These are phyloP conservation scores for Strix uralensis DNA, from an alignment of 2,113 vertebrate species.

Conservation along the genomic window DNA sequence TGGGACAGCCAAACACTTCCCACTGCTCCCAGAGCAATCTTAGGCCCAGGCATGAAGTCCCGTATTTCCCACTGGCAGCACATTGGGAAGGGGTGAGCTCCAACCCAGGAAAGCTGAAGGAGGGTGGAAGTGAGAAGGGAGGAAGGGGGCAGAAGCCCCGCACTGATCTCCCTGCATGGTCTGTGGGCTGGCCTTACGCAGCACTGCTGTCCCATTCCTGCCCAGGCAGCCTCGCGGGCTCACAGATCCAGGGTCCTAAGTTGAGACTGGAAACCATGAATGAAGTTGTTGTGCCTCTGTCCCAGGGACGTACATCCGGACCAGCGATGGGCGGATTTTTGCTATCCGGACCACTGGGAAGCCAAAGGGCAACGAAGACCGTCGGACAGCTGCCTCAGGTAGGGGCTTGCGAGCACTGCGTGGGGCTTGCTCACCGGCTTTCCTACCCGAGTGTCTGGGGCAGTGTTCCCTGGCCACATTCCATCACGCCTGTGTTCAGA, in stretches of 20 bases:
- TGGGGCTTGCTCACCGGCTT: not conserved
- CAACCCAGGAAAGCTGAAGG: not conserved
- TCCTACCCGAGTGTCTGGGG: not conserved
- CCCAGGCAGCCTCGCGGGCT: not conserved
- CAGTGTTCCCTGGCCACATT: not conserved
- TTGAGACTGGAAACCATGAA: not conserved
- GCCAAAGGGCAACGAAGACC: constrained; percentile 78
- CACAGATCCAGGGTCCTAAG: not conserved
- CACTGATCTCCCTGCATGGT: not conserved
- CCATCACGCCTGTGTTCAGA: not conserved
- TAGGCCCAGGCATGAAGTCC: not conserved
- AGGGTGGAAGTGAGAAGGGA: not conserved
- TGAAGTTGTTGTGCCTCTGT: not conserved
- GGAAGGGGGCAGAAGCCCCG: not conserved
- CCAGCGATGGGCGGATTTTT: constrained; percentile 96
- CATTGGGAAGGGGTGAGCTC: not conserved
- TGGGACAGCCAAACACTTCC: not conserved
- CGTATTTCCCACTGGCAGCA: not conserved
- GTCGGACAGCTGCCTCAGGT: constrained; percentile 84
- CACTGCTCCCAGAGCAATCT: not conserved
- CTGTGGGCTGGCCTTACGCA: not conserved
- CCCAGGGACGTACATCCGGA: constrained; percentile 94
- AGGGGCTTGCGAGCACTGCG: not conserved
- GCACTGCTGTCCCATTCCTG: not conserved
- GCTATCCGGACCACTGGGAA: constrained; percentile 95